Evolutionary conservation across 1,140 invertebrate genomes (phyloP), one percentile per base, ranked within the genome.

Genomic region (Bombyx mori): DNA sequence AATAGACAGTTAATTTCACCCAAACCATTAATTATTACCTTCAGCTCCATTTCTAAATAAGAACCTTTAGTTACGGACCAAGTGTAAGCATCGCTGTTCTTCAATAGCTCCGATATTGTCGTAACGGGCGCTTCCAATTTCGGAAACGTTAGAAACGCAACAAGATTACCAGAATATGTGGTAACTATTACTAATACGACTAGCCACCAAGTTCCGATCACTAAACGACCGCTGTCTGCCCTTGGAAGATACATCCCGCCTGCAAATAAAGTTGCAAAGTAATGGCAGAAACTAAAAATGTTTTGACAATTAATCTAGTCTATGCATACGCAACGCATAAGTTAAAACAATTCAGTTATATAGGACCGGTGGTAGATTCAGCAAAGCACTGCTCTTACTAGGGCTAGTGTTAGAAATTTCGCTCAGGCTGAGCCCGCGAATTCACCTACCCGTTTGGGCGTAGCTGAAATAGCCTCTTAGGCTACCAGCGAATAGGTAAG

Each of bases 121-220:
- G 93, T 91, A 1, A 97, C 91, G 0, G 94, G 90, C 6, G 90
- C 89, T 71, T 96, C 93, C 71, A 95, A 93, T 77, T 94, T 93
- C 0, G 96, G 96, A 76, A 98, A 98, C 1, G 97, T 98, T 7
- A 99, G 89, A 75, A 97, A 97, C 5, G 97, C 97, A 0, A 98
- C 96, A 35, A 98, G 89, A 82, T 96, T 97, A 6, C 96, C 96
- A 46, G 94, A 96, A 82, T 98, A 99, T 0, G 96, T 97, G 3
- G 97, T 97, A 0, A 97, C 93, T 0, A 97, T 89, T 0, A 98
- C 93, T 57, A 98, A 90, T 3, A 97, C 96, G 9, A 97, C 94
- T 9, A 98, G 77, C 96, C 97, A 98, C 97, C 97, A 98, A 5
- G 95, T 92, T 0, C 94, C 95, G 1, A 98, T 91, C 1, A 98